A percentile compares a stretch with the other conserved stretches of the same genome.
Evolutionary conservation across 2,113 vertebrate species (phyloP).

Genomic region (Hydropotes inermis): DNA sequence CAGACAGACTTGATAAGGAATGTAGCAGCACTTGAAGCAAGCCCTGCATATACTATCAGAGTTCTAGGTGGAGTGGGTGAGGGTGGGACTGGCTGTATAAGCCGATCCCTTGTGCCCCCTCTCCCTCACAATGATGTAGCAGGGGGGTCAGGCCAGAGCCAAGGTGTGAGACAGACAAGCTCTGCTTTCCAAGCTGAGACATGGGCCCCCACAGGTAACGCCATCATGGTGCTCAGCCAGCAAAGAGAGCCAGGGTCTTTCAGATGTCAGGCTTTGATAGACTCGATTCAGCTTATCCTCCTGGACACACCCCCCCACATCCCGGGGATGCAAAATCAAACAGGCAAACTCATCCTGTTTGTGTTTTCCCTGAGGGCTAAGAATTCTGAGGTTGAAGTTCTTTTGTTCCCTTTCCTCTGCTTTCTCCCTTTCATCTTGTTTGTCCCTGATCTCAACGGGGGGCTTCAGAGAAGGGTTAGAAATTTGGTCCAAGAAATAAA

Average conservation of each 20-base stretch:
- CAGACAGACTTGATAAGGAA: not conserved
- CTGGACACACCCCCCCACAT: not conserved
- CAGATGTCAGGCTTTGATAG: not conserved
- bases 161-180: not conserved
- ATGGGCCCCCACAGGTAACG: not conserved
- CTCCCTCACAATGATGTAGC: not conserved
- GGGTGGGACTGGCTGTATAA: not conserved
- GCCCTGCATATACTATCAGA: not conserved
- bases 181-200: not conserved
- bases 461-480: conserved; percentile 15
- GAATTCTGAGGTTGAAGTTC: conserved; percentile 33
- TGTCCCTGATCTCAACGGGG: conserved; percentile 42
- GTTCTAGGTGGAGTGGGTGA: not conserved
- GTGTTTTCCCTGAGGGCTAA: conserved; percentile 40
- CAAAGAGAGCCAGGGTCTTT: not conserved
- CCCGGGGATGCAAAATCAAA: conserved; percentile 26
- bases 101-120: not conserved
- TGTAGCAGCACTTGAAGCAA: not conserved
- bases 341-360: conserved; percentile 47
- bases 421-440: conserved; percentile 59
- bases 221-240: not conserved
- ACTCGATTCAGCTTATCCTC: not conserved
- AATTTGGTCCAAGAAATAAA: conserved; percentile 58
- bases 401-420: conserved; percentile 54
- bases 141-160: not conserved